phyloP scores from a whole-genome alignment of 1,140 invertebrate genomes.

The Meteorus sp. region DNA sequence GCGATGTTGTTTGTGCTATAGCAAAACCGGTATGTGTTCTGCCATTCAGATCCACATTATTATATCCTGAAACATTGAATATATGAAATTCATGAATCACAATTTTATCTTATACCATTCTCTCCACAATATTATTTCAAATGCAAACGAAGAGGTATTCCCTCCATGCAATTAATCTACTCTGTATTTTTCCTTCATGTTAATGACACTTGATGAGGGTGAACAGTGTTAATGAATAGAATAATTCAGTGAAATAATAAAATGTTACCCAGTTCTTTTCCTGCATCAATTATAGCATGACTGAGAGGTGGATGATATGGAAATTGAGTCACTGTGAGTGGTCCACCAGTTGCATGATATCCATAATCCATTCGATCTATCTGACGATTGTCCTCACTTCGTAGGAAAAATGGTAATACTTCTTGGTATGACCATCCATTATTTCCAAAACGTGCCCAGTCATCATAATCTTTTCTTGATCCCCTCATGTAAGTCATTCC shows the following conservation, averaged over 20 bases:
- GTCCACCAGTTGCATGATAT: conserved; percentile 77
- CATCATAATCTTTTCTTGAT: conserved; percentile 86
- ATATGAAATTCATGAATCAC: too few relatives aligned
- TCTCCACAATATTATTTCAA: too few relatives aligned
- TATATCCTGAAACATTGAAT: conserved; percentile 65
- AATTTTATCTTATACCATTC: too few relatives aligned
- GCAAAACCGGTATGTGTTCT: conserved; percentile 76
- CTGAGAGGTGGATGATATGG: conserved; percentile 85
- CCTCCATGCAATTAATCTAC: too few relatives aligned
- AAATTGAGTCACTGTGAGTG: conserved; percentile 78
- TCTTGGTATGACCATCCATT: conserved; percentile 89
- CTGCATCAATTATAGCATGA: conserved; percentile 81
- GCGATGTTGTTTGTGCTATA: conserved; percentile 84
- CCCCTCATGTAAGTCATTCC: conserved; percentile 97
- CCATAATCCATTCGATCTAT: conserved; percentile 73
- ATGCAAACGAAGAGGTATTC: too few relatives aligned
- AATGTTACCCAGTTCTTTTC: conserved; percentile 71
- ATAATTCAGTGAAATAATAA: background rate
- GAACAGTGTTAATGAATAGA: too few relatives aligned
- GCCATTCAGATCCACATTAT: conserved; percentile 83
- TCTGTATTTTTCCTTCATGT: too few relatives aligned
- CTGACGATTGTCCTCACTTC: conserved; percentile 82
- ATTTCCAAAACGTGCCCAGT: conserved; percentile 85
- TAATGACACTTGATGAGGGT: too few relatives aligned
- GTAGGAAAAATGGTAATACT: conserved; percentile 84